Percentiles rank a stretch among this genome's conserved stretches.
These are phyloP conservation scores for Pristis pectinata DNA, from an alignment of 2,797 vertebrate genomes.

Conservation along the genomic window DNA sequence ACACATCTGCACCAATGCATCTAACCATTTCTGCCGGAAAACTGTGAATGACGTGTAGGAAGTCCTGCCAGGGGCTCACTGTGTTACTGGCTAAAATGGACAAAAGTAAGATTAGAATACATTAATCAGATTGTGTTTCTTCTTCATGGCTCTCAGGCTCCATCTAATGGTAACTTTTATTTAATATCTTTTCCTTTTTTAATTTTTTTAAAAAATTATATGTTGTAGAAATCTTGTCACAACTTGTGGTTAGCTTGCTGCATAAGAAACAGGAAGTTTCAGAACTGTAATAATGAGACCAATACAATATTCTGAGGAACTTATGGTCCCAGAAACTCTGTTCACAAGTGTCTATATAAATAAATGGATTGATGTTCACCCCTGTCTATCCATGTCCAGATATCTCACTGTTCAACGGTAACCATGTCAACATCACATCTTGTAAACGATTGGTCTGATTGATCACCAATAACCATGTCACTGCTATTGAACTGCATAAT, in stretches of 20 bases:
- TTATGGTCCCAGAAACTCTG: not conserved
- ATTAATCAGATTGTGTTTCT: not conserved
- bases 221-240: not conserved
- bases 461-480: not conserved
- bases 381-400: not conserved
- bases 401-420: not conserved
- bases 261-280: not conserved
- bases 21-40: not conserved
- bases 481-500: not conserved
- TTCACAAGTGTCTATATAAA: not conserved
- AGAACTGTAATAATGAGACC: not conserved
- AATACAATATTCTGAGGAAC: not conserved
- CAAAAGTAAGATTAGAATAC: not conserved
- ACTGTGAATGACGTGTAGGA: not conserved
- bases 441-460: not conserved
- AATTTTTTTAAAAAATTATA: not conserved
- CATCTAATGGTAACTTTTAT: conserved; percentile 17
- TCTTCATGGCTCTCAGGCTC: not conserved
- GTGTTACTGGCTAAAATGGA: not conserved
- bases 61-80: not conserved
- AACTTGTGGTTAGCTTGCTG: not conserved
- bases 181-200: not conserved
- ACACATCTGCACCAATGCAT: not conserved
- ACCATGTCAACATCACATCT: not conserved
- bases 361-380: not conserved